phyloP scores from a whole-genome alignment of 2,888 invertebrate species.

The Torymus tubicola region DNA sequence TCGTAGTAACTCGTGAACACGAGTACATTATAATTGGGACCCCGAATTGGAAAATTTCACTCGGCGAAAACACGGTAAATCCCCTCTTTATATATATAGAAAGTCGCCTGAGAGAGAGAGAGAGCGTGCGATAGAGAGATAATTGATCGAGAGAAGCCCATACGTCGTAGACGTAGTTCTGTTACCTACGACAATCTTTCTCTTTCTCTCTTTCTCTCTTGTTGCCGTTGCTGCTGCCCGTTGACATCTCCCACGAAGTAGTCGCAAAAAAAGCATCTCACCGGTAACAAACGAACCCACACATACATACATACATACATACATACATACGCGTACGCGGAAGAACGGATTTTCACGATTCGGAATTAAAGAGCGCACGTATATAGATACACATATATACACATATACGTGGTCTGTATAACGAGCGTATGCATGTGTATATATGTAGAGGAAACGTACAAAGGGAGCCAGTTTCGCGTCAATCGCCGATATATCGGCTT shows the following conservation, averaged over 20 bases:
- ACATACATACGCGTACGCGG: conserved; percentile 17
- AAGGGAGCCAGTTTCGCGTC: conserved; percentile 42
- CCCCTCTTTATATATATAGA: conserved; percentile 9
- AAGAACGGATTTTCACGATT: conserved; percentile 50
- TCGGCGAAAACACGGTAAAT: too few relatives aligned
- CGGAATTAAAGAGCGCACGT: conserved; percentile 42
- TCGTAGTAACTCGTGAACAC: too few relatives aligned
- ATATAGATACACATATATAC: too few relatives aligned
- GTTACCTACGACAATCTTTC: neutral
- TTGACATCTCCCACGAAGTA: conserved; percentile 42
- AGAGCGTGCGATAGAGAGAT: conserved; percentile 35
- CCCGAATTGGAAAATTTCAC: too few relatives aligned
- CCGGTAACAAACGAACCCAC: conserved; percentile 36
- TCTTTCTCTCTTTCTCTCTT: neutral
- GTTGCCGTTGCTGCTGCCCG: neutral
- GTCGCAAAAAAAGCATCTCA: neutral
- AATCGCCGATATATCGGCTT: conserved; percentile 56
- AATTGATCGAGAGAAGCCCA: conserved; percentile 42
- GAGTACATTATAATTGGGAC: too few relatives aligned
- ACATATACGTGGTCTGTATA: conserved; percentile 10
- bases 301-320: neutral
- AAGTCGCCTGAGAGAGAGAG: conserved; percentile 34
- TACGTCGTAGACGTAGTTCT: conserved; percentile 21
- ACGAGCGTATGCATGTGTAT: conserved; percentile 13
- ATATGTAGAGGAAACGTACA: neutral